phyloP scores from a whole-genome alignment of 1,140 invertebrate species.

The Scaptomyza montana region DNA sequence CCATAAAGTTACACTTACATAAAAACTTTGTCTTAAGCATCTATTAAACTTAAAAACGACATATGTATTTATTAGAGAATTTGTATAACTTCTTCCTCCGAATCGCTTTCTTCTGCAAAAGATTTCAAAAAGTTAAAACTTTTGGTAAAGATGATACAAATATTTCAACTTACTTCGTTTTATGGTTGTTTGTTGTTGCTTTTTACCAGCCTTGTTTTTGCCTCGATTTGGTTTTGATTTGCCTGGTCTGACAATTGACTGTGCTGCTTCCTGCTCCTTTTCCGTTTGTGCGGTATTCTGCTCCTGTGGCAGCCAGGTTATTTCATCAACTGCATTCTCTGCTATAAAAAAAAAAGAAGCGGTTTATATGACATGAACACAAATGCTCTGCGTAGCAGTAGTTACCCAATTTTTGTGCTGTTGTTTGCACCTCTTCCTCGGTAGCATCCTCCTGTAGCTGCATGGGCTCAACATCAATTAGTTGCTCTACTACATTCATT shows the following conservation, averaged over 20 bases:
- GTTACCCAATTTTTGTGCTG: background rate
- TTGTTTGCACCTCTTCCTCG: background rate
- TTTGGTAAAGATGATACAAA: background rate
- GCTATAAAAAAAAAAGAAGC: background rate
- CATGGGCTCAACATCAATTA: background rate
- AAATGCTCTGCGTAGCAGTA: background rate
- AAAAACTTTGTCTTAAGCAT: slow-evolving; percentile 11
- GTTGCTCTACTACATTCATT: background rate
- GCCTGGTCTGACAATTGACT: slow-evolving; percentile 2
- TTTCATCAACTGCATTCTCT: slow-evolving; percentile 27
- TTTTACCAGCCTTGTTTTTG: slow-evolving; percentile 40
- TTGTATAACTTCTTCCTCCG: slow-evolving; percentile 60
- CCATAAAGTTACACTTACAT: background rate
- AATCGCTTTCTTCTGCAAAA: slow-evolving; percentile 62
- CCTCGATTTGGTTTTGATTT: slow-evolving; percentile 35
- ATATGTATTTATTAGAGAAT: slow-evolving; percentile 36
- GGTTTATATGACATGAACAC: background rate
- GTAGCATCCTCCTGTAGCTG: background rate
- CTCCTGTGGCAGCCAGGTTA: slow-evolving; percentile 49
- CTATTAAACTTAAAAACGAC: background rate
- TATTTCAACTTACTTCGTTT: slow-evolving; percentile 27
- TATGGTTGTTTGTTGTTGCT: background rate
- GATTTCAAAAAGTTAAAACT: slow-evolving; percentile 10
- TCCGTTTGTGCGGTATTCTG: background rate
- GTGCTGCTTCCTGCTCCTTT: background rate